Evolutionary conservation across 2,888 invertebrate genomes (phyloP).

Genomic region (Leptopilina syphax): DNA sequence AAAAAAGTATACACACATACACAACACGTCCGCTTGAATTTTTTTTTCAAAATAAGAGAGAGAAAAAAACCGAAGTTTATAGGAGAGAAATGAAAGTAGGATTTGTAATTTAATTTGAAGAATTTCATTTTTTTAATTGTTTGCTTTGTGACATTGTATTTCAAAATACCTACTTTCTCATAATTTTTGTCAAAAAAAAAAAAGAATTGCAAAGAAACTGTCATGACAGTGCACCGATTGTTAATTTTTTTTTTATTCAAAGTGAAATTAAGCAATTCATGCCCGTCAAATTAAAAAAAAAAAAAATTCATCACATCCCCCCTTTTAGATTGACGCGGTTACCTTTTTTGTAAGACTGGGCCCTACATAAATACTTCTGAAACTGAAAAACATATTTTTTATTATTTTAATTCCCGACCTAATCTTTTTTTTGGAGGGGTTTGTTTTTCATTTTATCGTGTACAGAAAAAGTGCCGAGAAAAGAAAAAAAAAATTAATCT

Average conservation of each 20-base stretch:
- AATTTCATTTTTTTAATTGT: constrained; percentile 73
- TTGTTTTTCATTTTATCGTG: constrained; percentile 42
- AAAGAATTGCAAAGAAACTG: constrained; percentile 64
- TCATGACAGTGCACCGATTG: constrained; percentile 73
- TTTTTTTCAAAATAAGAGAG: constrained; percentile 64
- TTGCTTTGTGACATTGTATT: constrained; percentile 73
- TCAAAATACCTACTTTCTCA: constrained; percentile 72
- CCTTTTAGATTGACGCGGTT: constrained; percentile 73
- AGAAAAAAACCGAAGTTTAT: constrained; percentile 60
- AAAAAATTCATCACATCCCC: constrained; percentile 37
- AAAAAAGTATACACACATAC: constrained; percentile 47
- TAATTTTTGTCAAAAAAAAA: constrained; percentile 62
- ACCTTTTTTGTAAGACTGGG: constrained; percentile 76
- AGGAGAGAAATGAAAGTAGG: constrained; percentile 75
- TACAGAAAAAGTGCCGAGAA: constrained; percentile 39
- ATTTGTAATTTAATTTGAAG: constrained; percentile 75
- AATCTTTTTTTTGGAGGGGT: constrained; percentile 42
- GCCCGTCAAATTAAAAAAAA: constrained; percentile 63
- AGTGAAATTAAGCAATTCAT: constrained; percentile 72
- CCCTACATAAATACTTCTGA: constrained; percentile 76
- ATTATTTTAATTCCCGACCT: constrained; percentile 70
- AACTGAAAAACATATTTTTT: constrained; percentile 71
- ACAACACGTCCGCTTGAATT: constrained; percentile 70
- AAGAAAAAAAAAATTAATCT: constrained; percentile 4
- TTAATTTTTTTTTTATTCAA: constrained; percentile 68